Conservation (phyloP, 1,140 invertebrate species). For the Helicorthomorpha holstii region DNA sequence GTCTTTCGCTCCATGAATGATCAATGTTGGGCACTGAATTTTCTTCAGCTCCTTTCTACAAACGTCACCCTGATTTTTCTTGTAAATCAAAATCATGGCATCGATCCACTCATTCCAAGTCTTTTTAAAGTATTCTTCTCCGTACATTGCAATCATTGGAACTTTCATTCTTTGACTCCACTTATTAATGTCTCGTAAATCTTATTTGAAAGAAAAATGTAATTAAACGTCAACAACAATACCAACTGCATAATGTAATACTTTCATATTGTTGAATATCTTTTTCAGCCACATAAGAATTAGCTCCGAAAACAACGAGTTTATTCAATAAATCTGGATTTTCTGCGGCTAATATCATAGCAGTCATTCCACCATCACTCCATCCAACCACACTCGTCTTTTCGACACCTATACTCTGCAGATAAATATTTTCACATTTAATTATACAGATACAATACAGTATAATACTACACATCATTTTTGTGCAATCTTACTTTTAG, state of each 20-base stretch:
- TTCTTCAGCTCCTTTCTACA: conserved; percentile 30
- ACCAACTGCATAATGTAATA: no score
- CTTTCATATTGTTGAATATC: conserved; percentile 19
- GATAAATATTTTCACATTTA: conserved; percentile 8
- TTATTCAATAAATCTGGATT: conserved; percentile 21
- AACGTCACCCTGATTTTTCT: conserved; percentile 23
- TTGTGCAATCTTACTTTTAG: conserved; percentile 40
- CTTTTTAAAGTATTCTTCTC: conserved; percentile 46
- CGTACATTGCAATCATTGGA: conserved; percentile 54
- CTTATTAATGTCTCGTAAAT: conserved; percentile 42
- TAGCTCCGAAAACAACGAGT: conserved; percentile 25
- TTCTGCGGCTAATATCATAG: conserved; percentile 21
- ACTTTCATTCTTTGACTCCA: conserved; percentile 65
- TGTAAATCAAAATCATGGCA: conserved; percentile 17
- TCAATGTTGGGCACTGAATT: conserved; percentile 47
- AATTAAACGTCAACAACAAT: not conserved
- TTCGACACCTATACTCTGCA: conserved; percentile 17
- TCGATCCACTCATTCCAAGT: conserved; percentile 59
- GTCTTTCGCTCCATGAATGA: conserved; percentile 68
- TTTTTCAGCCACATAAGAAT: conserved; percentile 21
- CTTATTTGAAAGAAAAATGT: no score
- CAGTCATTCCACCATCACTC: conserved; percentile 27
- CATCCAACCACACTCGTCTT: conserved; percentile 25
- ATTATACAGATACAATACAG: not conserved
- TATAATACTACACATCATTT: not conserved